Conservation (phyloP, 2,113 vertebrate species). For the Brachirus orientalis region DNA sequence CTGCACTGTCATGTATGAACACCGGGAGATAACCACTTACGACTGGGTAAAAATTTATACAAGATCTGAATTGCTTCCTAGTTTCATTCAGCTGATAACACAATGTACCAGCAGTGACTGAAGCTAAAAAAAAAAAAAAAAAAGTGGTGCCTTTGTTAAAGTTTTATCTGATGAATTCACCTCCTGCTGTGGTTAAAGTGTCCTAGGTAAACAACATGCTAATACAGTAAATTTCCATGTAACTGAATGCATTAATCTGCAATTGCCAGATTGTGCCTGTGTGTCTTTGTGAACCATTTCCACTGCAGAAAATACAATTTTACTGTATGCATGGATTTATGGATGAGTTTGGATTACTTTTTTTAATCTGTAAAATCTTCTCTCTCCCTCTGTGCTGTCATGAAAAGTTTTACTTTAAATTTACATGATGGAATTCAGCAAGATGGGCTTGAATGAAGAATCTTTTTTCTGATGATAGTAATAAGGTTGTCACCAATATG, state of each 20-base stretch:
- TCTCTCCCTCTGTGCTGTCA: neutral
- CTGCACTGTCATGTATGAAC: too few species aligned
- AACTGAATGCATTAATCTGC: too few species aligned
- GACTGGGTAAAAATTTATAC: too few species aligned
- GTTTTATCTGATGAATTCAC: neutral
- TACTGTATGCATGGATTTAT: neutral
- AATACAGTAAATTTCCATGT: too few species aligned
- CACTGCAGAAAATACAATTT: neutral
- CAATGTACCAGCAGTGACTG: neutral
- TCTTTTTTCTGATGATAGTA: too few species aligned
- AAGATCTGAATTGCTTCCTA: too few species aligned
- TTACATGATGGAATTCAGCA: neutral
- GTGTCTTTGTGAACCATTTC: neutral
- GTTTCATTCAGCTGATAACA: neutral
- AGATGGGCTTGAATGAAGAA: too few species aligned
- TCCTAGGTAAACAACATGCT: too few species aligned
- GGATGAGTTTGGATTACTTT: slow-evolving; percentile 6
- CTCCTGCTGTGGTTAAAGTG: neutral
- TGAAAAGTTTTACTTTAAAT: neutral
- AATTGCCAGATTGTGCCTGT: slow-evolving; percentile 7
- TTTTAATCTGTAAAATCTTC: neutral
- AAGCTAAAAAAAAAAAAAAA: neutral
- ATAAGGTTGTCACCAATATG: neutral
- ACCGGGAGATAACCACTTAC: too few species aligned
- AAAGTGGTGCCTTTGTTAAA: neutral